Evolutionary conservation across 2,113 vertebrate species (phyloP).

Genomic region (Strix uralensis): DNA sequence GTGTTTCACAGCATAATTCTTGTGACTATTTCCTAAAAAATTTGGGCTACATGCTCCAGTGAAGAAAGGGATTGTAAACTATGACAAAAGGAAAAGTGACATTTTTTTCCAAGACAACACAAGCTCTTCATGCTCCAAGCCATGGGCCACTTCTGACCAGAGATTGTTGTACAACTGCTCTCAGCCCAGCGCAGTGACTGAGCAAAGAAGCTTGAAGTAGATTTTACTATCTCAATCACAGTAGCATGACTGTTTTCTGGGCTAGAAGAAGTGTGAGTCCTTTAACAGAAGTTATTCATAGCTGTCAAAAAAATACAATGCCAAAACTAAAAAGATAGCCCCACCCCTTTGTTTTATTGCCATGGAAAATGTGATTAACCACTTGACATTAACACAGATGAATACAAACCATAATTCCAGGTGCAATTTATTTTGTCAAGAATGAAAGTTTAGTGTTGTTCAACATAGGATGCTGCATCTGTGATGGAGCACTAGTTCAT

Average conservation of each 20-base stretch:
- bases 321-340: fast-evolving
- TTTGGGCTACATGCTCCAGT: neutral
- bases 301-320: neutral
- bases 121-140: neutral
- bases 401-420: neutral
- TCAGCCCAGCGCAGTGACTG: neutral
- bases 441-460: neutral
- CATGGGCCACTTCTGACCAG: neutral
- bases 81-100: neutral
- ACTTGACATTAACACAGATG: neutral
- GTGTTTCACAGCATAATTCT: neutral
- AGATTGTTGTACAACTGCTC: neutral
- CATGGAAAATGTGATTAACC: neutral
- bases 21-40: neutral
- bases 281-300: neutral
- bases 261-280: neutral
- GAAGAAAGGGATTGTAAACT: neutral
- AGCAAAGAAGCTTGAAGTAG: neutral
- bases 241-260: neutral
- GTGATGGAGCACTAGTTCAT: neutral
- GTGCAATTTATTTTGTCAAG: neutral
- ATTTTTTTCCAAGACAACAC: neutral
- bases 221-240: neutral
- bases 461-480: neutral
- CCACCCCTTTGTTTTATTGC: neutral